These are phyloP conservation scores for Lasioglossum oenotherae DNA, from an alignment of 2,888 invertebrate genomes.

Conservation along the genomic window DNA sequence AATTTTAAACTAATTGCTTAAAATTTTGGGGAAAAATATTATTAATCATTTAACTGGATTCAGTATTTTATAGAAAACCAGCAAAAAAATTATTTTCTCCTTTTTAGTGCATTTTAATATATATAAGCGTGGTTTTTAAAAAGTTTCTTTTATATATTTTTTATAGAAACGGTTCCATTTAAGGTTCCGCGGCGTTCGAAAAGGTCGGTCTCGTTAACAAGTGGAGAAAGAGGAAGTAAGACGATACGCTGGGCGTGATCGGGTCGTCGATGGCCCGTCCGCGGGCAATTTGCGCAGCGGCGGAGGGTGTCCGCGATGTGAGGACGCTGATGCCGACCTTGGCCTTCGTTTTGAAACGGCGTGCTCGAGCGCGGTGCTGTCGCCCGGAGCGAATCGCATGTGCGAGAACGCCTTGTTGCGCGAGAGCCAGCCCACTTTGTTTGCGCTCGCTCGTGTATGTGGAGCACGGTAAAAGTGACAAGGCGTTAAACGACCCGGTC, in stretches of 20 bases:
- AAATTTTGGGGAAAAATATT: too few relatives aligned
- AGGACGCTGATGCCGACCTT: conserved; percentile 66
- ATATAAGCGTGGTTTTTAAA: too few relatives aligned
- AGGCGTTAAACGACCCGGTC: conserved; percentile 52
- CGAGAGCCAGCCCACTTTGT: conserved; percentile 70
- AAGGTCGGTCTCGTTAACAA: background rate
- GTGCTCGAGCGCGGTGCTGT: conserved; percentile 52
- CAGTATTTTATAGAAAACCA: too few relatives aligned
- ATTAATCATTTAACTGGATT: too few relatives aligned
- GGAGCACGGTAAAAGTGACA: conserved; percentile 75
- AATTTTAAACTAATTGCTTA: too few relatives aligned
- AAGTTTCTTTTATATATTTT: too few relatives aligned
- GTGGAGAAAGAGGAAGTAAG: background rate
- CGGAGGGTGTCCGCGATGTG: conserved; percentile 6
- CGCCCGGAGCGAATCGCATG: conserved; percentile 73
- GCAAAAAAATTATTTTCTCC: too few relatives aligned
- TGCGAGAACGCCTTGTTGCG: conserved; percentile 63
- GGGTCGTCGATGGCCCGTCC: background rate
- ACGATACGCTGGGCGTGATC: background rate
- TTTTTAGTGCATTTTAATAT: too few relatives aligned
- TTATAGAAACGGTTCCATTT: too few relatives aligned
- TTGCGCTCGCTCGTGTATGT: conserved; percentile 63
- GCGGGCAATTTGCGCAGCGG: conserved; percentile 2
- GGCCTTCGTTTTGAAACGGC: conserved; percentile 74
- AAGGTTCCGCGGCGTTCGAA: background rate